phyloP scores from a whole-genome alignment of 2,797 vertebrate species.

The Decapterus maruadsi region DNA sequence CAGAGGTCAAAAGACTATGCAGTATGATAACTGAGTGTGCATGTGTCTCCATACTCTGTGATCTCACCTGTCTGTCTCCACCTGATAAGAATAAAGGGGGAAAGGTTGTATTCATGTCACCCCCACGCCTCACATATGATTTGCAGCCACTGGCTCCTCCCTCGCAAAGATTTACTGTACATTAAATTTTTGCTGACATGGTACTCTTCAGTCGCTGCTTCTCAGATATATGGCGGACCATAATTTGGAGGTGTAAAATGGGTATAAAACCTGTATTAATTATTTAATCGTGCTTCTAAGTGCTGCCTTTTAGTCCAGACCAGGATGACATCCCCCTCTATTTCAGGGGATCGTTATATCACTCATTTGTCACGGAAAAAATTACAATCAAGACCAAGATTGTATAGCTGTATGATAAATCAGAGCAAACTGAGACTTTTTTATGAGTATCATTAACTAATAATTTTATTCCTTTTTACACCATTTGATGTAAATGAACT shows the following conservation, averaged over 20 bases:
- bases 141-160: conserved; percentile 66
- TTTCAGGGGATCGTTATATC: conserved; percentile 80
- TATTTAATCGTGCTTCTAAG: conserved; percentile 85
- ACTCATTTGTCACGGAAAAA: conserved; percentile 80
- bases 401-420: conserved; percentile 72
- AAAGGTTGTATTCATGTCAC: conserved; percentile 66
- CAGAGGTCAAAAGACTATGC: conserved; percentile 25
- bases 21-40: not conserved
- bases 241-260: conserved; percentile 85
- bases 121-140: conserved; percentile 61
- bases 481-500: conserved; percentile 69
- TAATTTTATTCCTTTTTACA: conserved; percentile 65
- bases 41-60: not conserved
- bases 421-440: conserved; percentile 64
- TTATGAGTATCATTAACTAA: conserved; percentile 70
- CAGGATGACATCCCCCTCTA: conserved; percentile 79
- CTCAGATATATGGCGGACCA: conserved; percentile 84
- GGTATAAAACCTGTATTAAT: conserved; percentile 87
- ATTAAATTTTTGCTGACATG: conserved; percentile 80
- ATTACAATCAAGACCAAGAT: conserved; percentile 69
- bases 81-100: conserved; percentile 52
- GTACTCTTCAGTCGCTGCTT: conserved; percentile 56
- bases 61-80: conserved; percentile 15
- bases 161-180: conserved; percentile 80
- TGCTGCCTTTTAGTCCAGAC: conserved; percentile 83